phyloP scores from a whole-genome alignment of 2,113 vertebrate species.

The Rafetus swinhoei region DNA sequence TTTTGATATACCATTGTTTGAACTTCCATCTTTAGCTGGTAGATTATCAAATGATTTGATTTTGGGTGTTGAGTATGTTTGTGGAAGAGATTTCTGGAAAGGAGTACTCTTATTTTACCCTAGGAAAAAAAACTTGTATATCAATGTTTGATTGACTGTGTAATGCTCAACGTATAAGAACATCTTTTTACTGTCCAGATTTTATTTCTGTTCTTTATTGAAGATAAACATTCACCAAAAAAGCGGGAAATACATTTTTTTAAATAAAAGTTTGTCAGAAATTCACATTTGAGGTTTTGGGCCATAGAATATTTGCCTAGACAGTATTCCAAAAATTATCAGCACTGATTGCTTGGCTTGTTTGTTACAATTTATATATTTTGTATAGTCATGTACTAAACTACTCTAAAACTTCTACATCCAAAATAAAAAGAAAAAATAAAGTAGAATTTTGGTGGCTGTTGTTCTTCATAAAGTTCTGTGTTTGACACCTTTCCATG shows the following conservation, averaged over 20 bases:
- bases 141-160: conserved; percentile 82
- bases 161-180: conserved; percentile 81
- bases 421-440: conserved; percentile 58
- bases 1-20: conserved; percentile 93
- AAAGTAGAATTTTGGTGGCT: conserved; percentile 79
- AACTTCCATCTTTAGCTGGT: conserved; percentile 88
- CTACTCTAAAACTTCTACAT: conserved; percentile 49
- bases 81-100: conserved; percentile 75
- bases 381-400: conserved; percentile 66
- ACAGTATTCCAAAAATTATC: conserved; percentile 56
- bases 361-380: conserved; percentile 61
- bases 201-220: conserved; percentile 82
- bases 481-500: conserved; percentile 80
- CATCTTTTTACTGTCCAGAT: conserved; percentile 76
- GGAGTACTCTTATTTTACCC: conserved; percentile 77
- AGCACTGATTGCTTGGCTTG: conserved; percentile 64
- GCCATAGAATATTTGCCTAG: conserved; percentile 62
- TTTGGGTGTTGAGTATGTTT: conserved; percentile 71
- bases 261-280: conserved; percentile 46
- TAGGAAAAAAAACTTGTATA: conserved; percentile 68
- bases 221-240: conserved; percentile 89
- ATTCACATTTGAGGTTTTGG: conserved; percentile 61
- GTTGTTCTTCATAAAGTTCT: conserved; percentile 86
- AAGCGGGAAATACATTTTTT: conserved; percentile 28
- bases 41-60: conserved; percentile 74